Evolutionary conservation across 1,140 invertebrate genomes (phyloP).

Genomic region (Mamestra configurata): DNA sequence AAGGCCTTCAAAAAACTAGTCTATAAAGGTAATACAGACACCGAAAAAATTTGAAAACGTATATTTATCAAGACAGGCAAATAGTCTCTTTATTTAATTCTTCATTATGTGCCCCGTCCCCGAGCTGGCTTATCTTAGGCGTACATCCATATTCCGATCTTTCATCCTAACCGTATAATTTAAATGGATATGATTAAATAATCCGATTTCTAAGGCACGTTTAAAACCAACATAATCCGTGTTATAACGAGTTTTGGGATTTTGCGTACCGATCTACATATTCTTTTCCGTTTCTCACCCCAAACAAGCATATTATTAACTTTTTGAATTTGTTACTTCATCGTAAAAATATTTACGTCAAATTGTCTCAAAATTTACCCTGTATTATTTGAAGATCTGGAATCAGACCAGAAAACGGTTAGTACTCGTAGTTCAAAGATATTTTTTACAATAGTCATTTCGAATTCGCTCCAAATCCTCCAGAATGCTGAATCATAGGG

Average conservation of each 20-base stretch:
- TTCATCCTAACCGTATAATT: conserved; percentile 2
- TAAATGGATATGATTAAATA: conserved; percentile 20
- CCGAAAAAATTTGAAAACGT: not conserved
- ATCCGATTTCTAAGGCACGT: not conserved
- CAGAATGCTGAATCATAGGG: conserved; percentile 27
- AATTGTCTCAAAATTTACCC: not conserved
- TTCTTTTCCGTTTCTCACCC: not conserved
- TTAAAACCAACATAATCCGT: conserved; percentile 12
- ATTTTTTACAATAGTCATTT: conserved; percentile 25
- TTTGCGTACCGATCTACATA: not conserved
- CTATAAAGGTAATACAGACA: not conserved
- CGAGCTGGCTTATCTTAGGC: not conserved
- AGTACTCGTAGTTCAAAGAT: conserved; percentile 9
- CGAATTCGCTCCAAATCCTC: conserved; percentile 3
- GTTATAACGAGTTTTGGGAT: conserved; percentile 17
- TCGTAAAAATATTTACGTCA: not conserved
- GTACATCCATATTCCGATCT: conserved; percentile 5
- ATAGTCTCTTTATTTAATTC: not conserved
- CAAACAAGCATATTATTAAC: not conserved
- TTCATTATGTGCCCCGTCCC: not conserved
- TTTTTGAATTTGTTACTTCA: not conserved
- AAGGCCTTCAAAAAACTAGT: not conserved
- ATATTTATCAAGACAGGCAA: not conserved
- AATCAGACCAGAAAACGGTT: not conserved
- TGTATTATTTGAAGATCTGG: not conserved